Evolutionary conservation across 2,797 vertebrate genomes (phyloP).

Genomic region (Phalloptychus januarius): DNA sequence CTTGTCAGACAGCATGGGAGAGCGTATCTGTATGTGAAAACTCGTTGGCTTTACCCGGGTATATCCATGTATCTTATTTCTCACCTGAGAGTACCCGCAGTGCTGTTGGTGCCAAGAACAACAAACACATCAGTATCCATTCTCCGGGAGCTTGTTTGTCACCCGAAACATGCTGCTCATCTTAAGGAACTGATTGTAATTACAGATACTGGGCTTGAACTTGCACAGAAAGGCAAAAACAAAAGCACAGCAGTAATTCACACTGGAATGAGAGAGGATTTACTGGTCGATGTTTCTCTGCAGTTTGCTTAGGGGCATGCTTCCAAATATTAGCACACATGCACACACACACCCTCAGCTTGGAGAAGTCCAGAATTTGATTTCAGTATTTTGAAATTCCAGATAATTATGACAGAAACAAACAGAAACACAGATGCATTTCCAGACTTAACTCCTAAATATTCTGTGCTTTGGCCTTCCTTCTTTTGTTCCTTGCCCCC

Average conservation of each 20-base stretch:
- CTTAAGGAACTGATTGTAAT: slow-evolving; percentile 9
- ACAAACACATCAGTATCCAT: slow-evolving; percentile 15
- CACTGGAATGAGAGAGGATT: neutral
- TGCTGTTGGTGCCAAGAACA: slow-evolving; percentile 24
- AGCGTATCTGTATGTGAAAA: slow-evolving; percentile 50
- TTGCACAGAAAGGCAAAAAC: neutral
- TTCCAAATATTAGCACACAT: neutral
- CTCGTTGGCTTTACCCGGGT: slow-evolving; percentile 43
- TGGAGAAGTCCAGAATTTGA: neutral
- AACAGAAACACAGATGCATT: neutral
- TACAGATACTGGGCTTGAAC: neutral
- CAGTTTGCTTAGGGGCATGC: neutral
- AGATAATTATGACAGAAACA: neutral
- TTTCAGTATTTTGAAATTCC: neutral
- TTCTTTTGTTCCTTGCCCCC: neutral
- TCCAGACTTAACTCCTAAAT: neutral
- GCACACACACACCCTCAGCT: neutral
- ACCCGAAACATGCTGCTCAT: slow-evolving; percentile 10
- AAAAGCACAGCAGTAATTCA: neutral
- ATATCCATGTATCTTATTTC: slow-evolving; percentile 47
- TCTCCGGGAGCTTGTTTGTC: slow-evolving; percentile 15
- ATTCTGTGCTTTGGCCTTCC: neutral
- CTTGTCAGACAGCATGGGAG: slow-evolving; percentile 43
- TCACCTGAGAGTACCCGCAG: slow-evolving; percentile 19
- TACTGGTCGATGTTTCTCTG: neutral